phyloP scores from a whole-genome alignment of 1,140 invertebrate genomes.

The Camponotus pennsylvanicus region DNA sequence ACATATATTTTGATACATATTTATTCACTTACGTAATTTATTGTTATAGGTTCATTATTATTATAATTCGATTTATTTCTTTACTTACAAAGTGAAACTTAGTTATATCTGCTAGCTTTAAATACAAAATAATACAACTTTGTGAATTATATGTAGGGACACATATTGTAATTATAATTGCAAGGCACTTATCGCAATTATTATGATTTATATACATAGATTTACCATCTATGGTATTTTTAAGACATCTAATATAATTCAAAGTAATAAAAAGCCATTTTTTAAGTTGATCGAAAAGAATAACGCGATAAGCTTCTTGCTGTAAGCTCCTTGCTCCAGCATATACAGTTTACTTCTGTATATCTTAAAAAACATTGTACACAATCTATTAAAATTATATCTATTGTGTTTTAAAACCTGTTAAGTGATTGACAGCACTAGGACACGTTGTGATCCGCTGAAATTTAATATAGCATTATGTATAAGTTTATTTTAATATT shows the following conservation, averaged over 20 bases:
- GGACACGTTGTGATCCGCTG: conserved; percentile 68
- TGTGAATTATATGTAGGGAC: conserved; percentile 62
- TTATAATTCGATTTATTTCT: conserved; percentile 67
- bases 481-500: conserved; percentile 85
- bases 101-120: conserved; percentile 56
- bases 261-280: conserved; percentile 59
- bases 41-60: conserved; percentile 81
- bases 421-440: conserved; percentile 71
- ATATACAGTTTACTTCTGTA: conserved; percentile 62
- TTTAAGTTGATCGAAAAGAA: conserved; percentile 55
- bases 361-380: conserved; percentile 61
- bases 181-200: conserved; percentile 71
- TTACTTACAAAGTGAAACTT: conserved; percentile 65
- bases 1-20: conserved; percentile 84
- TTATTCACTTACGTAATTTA: conserved; percentile 85
- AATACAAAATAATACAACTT: conserved; percentile 69
- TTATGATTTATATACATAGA: conserved; percentile 42
- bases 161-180: conserved; percentile 78
- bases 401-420: conserved; percentile 68
- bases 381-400: conserved; percentile 60
- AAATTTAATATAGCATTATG: conserved; percentile 80
- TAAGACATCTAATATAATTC: conserved; percentile 68
- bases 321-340: conserved; percentile 73
- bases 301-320: conserved; percentile 70
- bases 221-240: conserved; percentile 40